phyloP scores from a whole-genome alignment of 1,140 invertebrate species.

The Macrotrachela quadricornifera region DNA sequence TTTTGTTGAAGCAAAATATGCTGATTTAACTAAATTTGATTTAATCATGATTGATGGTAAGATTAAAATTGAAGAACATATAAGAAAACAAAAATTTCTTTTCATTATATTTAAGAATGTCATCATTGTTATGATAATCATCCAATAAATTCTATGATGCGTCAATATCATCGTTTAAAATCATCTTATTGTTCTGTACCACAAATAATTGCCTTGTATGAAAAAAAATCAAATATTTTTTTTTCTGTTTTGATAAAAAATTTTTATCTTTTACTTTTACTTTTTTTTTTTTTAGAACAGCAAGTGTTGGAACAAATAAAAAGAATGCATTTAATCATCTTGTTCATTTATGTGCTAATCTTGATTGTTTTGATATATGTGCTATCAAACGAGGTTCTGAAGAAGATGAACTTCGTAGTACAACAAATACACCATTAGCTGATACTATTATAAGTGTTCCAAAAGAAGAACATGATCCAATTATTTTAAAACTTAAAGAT shows the following conservation, averaged over 20 bases:
- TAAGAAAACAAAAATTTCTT: too few relatives aligned
- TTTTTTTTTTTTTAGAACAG: not conserved
- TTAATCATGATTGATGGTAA: too few relatives aligned
- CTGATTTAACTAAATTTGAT: not conserved
- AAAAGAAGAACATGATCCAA: not conserved
- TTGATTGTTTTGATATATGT: not conserved
- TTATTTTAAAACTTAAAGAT: not conserved
- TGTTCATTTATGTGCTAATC: not conserved
- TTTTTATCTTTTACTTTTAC: not conserved
- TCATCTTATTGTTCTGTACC: too few relatives aligned
- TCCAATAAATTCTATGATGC: conserved; percentile 2
- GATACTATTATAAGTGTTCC: not conserved
- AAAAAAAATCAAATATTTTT: not conserved
- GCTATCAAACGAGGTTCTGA: not conserved
- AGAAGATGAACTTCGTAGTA: not conserved
- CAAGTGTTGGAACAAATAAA: not conserved
- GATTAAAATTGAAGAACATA: too few relatives aligned
- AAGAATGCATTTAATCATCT: not conserved
- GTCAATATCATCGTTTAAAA: not conserved
- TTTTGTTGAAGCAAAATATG: not conserved
- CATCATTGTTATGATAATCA: conserved; percentile 1
- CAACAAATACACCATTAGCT: not conserved
- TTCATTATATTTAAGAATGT: conserved; percentile 2
- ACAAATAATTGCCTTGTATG: too few relatives aligned
- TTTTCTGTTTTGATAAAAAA: not conserved